Base-by-base conservation (phyloP, 1,140 invertebrate genomes). In the Trichonephila inaurata region DNA sequence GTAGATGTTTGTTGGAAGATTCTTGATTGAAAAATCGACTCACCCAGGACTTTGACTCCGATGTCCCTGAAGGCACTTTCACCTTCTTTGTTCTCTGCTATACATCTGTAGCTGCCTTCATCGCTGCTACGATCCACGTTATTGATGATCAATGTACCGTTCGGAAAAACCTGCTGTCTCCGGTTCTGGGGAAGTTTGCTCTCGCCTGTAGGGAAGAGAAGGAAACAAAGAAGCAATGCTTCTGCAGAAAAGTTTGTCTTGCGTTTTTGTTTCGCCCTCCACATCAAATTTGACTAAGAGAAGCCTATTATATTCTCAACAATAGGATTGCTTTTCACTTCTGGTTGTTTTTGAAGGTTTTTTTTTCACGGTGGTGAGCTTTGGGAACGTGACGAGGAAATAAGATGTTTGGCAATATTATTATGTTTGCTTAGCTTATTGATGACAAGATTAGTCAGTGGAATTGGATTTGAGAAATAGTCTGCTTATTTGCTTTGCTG, bases 31-130 rank as follows among this genome's bases (percentile, higher is more conserved):
- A 77, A 77, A 77, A 94, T 91, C 61, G 93, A 94, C 93, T 94
- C 94, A 91, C 93, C 94, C 97, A 99, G 98, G 64, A 99, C 98
- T 97, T 98, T 98, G 89, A 99, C 97, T 97, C 98, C 98, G 12
- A 99, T 96, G 85, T 97, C 97, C 95, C 98, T 97, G 94, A 97
- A 96, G 64, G 98, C 98, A 94, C 97, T 98, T 96, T 98, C 98
- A 82, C 98, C 98, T 95, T 98, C 98, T 81, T 97, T 97, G 96
- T 99, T 99, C 95, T 97, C 97, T 14, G 98, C 98, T 10, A 98
- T 98, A 96, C 99, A 99, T 0, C 98, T 98, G 96, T 99, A 99
- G 0, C 97, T 98, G 4, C 98, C 98, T 95, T 99, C 98, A 96
- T 99, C 99, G 92, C 98, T 98, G 94, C 97, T 97, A 60, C 98